Percentiles rank a stretch among this genome's conserved stretches.
Evolutionary conservation across 2,113 vertebrate genomes (phyloP).

Genomic region (Cathartes aura): DNA sequence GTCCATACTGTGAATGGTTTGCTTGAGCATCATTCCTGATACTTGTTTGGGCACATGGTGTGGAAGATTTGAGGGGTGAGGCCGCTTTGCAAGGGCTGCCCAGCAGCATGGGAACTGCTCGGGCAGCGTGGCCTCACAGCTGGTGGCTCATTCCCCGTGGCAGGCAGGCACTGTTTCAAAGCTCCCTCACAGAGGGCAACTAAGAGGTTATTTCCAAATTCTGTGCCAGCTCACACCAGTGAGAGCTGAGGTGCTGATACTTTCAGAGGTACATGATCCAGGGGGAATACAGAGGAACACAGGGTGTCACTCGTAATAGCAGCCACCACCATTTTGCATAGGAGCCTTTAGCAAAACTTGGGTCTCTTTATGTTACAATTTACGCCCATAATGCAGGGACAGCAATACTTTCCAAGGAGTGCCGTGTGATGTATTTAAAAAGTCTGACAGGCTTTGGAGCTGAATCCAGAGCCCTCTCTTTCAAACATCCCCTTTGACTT

Average conservation of each 20-base stretch:
- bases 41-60: background rate
- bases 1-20: background rate
- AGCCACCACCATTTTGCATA: rapidly evolving
- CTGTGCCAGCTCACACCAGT: background rate
- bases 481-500: background rate
- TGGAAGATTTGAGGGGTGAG: background rate
- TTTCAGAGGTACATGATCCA: background rate
- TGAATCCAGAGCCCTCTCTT: background rate
- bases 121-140: background rate
- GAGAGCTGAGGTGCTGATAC: background rate
- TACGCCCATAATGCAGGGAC: background rate
- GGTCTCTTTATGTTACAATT: background rate
- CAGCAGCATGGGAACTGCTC: background rate
- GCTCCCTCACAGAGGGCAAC: background rate
- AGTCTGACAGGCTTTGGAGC: background rate
- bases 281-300: background rate
- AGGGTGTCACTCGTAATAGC: rapidly evolving
- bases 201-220: background rate
- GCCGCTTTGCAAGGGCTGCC: background rate
- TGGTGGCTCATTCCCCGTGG: background rate
- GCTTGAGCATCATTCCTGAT: background rate
- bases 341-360: background rate
- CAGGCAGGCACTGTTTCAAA: background rate
- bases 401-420: background rate
- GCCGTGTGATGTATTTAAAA: background rate